Evolutionary conservation across 1,140 invertebrate species (phyloP).

Genomic region (Anoplophora glabripennis): DNA sequence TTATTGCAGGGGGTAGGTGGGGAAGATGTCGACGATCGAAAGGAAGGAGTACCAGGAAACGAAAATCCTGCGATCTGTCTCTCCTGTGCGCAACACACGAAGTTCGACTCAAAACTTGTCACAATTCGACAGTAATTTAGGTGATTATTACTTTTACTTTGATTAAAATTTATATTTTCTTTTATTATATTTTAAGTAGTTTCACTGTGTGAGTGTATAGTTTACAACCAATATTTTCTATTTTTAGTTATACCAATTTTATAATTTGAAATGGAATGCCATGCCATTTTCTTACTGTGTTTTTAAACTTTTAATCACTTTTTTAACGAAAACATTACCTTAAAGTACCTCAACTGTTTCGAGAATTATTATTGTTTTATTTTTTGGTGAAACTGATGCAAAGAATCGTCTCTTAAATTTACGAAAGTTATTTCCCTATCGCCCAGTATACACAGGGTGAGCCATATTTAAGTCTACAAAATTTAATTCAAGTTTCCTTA

Average conservation of each 20-base stretch:
- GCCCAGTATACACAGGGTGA: too few relatives aligned
- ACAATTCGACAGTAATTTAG: conserved; percentile 46
- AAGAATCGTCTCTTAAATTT: too few relatives aligned
- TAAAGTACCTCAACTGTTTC: too few relatives aligned
- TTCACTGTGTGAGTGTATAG: neutral
- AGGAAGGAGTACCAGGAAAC: conserved; percentile 45
- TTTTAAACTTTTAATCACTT: too few relatives aligned
- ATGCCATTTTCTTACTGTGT: too few relatives aligned
- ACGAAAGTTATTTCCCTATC: too few relatives aligned
- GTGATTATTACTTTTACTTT: conserved; percentile 36
- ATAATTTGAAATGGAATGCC: too few relatives aligned
- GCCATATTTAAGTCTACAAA: too few relatives aligned
- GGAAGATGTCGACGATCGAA: conserved; percentile 40
- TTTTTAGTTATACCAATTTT: neutral
- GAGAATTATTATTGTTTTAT: too few relatives aligned
- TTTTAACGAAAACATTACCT: too few relatives aligned
- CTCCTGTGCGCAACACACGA: conserved; percentile 33
- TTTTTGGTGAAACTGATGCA: too few relatives aligned
- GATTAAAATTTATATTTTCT: conserved; percentile 36
- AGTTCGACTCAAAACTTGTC: conserved; percentile 39
- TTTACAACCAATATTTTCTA: neutral
- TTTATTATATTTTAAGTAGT: conserved; percentile 1
- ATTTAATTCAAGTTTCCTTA: too few relatives aligned
- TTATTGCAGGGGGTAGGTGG: neutral
- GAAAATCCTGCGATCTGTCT: conserved; percentile 37